Base-by-base conservation (phyloP, 1,140 invertebrate genomes). In the Akabosia matsudoensis region DNA sequence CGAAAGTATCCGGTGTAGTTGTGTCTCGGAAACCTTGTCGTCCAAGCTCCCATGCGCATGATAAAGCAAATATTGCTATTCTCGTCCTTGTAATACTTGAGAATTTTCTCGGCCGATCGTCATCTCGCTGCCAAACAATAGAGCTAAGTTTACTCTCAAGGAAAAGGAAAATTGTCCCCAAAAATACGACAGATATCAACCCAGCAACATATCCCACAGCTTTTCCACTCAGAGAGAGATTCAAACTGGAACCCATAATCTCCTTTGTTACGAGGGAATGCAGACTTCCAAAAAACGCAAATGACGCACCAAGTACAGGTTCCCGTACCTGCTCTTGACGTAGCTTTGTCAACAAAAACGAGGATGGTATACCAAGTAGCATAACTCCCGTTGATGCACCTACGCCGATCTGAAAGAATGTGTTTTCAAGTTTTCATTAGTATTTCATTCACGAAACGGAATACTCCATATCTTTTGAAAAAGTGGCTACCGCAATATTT, bases 11-110 rank as follows among this genome's bases (percentile, higher is more conserved):
- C 2, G 70, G 70, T n/a, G n/a, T n/a, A 34, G 24, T 22, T 7
- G 70, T 37, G 30, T 72, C 26, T 7, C 70, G 4, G 45, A 72
- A 45, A n/a, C 33, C 70, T 72, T 72, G 70, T 72, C 70, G 2
- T 14, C 10, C 24, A 37, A 72, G 3, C 24, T 72, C 70, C 70
- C 70, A 72, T 24, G 28, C n/a, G 45, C 70, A 72, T 28, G 70
- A 72, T 22, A 72, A 37, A 3, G 28, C 28, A 24, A 72, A 72
- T 26, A 72, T 26, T 3, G 37, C 33, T 2, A 72, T 2, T n/a
- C 70, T 33, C 33, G 37, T 34, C 45, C 70, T 34, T 7, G 37
- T 45, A 72, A 72, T 45, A 28, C 37, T 72, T 4, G 33, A 72
- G 45, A 45, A 72, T 16, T 51, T 7, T 30, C 61, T 31, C 13